These are phyloP conservation scores for Athene noctua DNA, from an alignment of 2,113 vertebrate genomes.

Conservation along the genomic window DNA sequence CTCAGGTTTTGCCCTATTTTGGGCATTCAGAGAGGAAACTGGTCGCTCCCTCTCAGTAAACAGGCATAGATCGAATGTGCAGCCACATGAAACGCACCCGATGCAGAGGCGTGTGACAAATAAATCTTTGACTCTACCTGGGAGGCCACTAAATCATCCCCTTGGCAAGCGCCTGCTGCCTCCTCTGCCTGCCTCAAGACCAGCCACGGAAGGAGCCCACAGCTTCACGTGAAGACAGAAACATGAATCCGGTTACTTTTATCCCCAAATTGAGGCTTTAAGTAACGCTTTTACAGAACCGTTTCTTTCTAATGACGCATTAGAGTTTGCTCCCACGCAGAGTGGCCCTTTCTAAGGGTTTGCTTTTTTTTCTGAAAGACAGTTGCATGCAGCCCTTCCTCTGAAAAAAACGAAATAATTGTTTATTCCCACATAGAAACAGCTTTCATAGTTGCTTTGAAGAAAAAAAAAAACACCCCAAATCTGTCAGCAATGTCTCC, in stretches of 20 bases:
- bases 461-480: background rate
- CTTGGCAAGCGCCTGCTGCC: accelerated
- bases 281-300: background rate
- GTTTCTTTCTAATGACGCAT: background rate
- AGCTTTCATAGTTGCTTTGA: background rate
- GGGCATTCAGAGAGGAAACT: background rate
- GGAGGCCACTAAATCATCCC: background rate
- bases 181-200: background rate
- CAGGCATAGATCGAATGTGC: accelerated
- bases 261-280: background rate
- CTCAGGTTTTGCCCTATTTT: background rate
- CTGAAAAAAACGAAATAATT: background rate
- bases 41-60: too few species aligned
- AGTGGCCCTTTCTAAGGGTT: background rate
- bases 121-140: background rate
- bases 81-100: accelerated
- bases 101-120: accelerated
- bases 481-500: background rate
- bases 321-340: background rate
- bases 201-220: background rate
- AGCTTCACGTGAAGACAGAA: background rate
- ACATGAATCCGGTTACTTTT: background rate
- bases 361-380: background rate
- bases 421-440: background rate
- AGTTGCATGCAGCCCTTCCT: background rate